Evolutionary conservation across 2,797 vertebrate species (phyloP).

Genomic region (Mus caroli): DNA sequence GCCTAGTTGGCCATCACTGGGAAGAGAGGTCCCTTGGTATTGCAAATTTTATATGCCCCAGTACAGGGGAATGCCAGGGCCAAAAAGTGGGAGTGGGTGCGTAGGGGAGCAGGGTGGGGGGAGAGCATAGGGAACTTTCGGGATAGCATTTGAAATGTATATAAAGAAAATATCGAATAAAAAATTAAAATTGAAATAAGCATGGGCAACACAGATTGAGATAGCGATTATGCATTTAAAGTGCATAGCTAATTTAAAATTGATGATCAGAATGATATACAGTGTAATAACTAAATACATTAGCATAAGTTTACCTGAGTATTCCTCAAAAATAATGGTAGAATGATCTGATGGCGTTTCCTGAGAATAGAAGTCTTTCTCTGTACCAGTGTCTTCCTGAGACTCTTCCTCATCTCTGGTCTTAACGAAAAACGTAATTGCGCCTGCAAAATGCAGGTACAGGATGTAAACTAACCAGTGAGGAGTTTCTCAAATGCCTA

Average conservation of each 20-base stretch:
- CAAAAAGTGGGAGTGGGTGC: no score
- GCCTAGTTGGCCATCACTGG: no score
- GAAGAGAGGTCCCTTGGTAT: no score
- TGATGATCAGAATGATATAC: not conserved
- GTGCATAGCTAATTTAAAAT: conserved; percentile 1
- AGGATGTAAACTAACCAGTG: conserved; percentile 7
- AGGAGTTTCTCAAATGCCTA: not conserved
- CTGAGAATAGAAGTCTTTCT: not conserved
- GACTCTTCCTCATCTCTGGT: not conserved
- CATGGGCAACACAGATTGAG: not conserved
- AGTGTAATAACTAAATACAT: not conserved
- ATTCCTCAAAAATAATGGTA: not conserved
- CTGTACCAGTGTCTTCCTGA: rapidly evolving
- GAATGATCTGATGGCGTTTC: not conserved
- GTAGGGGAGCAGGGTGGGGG: no score
- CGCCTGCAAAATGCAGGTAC: conserved; percentile 60
- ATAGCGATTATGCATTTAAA: not conserved
- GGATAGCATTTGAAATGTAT: no score
- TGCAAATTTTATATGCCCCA: no score
- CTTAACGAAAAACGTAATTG: conserved; percentile 67
- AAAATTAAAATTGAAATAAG: conserved; percentile 52
- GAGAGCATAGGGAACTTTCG: no score
- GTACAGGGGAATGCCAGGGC: no score
- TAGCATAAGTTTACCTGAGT: conserved; percentile 61
- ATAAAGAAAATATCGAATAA: no score